Evolutionary conservation across 2,113 vertebrate genomes (phyloP).

Genomic region (Hucho hucho): DNA sequence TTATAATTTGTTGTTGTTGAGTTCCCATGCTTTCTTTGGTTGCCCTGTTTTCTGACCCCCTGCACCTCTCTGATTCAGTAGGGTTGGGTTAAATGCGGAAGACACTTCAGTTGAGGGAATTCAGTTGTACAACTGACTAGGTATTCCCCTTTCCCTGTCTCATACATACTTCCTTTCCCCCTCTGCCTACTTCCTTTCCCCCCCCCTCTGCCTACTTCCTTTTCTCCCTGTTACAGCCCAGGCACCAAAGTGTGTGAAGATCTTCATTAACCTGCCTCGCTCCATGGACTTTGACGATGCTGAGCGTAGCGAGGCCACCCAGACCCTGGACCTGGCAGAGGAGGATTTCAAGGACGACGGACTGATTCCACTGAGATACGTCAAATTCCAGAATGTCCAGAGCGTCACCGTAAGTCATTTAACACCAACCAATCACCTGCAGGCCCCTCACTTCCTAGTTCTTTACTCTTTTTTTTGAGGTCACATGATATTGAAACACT

Average conservation of each 20-base stretch:
- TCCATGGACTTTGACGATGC: slow-evolving; percentile 98
- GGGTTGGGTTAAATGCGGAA: too few species aligned
- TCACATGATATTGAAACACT: too few species aligned
- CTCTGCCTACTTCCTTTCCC: too few species aligned
- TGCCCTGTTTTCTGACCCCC: neutral
- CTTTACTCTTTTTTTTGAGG: slow-evolving; percentile 3
- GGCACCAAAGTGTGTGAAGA: slow-evolving; percentile 89
- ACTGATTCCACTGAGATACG: slow-evolving; percentile 89
- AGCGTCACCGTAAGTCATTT: slow-evolving; percentile 87
- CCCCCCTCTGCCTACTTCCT: neutral
- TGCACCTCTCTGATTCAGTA: too few species aligned
- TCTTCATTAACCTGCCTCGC: slow-evolving; percentile 95
- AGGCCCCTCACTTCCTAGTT: too few species aligned
- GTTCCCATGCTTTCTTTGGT: neutral
- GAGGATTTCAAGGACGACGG: slow-evolving; percentile 92
- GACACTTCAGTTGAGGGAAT: too few species aligned
- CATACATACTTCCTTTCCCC: too few species aligned
- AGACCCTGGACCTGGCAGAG: slow-evolving; percentile 84
- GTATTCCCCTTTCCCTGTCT: too few species aligned
- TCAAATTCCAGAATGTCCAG: slow-evolving; percentile 98
- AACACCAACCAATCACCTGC: too few species aligned
- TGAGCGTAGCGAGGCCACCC: slow-evolving; percentile 90
- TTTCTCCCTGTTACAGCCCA: slow-evolving; percentile 73
- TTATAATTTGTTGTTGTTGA: neutral
- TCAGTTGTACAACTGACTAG: too few species aligned